A percentile compares a stretch with the other conserved stretches of the same genome.
Conservation (phyloP, 2,888 invertebrate species). For the Drosophila pegasa region DNA sequence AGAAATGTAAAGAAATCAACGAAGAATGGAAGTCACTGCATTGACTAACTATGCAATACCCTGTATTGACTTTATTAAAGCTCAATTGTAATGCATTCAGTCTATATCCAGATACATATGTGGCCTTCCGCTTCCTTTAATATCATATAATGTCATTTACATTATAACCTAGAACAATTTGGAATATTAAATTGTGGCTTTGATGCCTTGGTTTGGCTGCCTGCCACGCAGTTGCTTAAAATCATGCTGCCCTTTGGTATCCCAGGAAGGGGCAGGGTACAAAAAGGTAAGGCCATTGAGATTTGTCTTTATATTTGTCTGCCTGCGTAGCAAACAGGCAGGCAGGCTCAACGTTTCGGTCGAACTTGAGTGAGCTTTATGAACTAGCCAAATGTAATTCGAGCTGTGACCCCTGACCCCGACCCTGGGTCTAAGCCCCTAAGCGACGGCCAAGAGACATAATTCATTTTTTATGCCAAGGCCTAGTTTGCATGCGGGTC, state of each 20-base stretch:
- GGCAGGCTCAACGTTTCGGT: slow-evolving; percentile 58
- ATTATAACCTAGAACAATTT: neutral
- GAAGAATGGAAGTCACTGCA: slow-evolving; percentile 1
- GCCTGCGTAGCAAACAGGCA: slow-evolving; percentile 2
- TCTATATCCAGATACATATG: too few species aligned
- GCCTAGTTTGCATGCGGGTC: slow-evolving; percentile 60
- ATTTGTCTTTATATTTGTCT: slow-evolving; percentile 38
- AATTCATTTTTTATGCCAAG: slow-evolving; percentile 70
- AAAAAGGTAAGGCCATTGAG: slow-evolving; percentile 50
- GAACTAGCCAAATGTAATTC: slow-evolving; percentile 63
- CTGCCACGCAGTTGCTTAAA: neutral
- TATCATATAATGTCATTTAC: too few species aligned
- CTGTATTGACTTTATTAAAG: too few species aligned
- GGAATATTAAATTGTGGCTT: too few species aligned
- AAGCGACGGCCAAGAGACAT: slow-evolving; percentile 33
- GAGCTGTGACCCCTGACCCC: slow-evolving; percentile 25
- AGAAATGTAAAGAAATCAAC: slow-evolving; percentile 13
- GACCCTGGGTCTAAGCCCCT: neutral
- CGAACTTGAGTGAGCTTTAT: slow-evolving; percentile 65
- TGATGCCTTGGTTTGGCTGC: neutral
- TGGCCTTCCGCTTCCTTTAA: too few species aligned
- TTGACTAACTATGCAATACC: neutral
- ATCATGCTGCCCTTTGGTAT: neutral
- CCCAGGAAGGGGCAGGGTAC: neutral
- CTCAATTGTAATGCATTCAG: too few species aligned